Evolutionary conservation across 2,797 vertebrate genomes (phyloP), one percentile per base, ranked within the genome.

Genomic region (Zenarchopterus dispar): DNA sequence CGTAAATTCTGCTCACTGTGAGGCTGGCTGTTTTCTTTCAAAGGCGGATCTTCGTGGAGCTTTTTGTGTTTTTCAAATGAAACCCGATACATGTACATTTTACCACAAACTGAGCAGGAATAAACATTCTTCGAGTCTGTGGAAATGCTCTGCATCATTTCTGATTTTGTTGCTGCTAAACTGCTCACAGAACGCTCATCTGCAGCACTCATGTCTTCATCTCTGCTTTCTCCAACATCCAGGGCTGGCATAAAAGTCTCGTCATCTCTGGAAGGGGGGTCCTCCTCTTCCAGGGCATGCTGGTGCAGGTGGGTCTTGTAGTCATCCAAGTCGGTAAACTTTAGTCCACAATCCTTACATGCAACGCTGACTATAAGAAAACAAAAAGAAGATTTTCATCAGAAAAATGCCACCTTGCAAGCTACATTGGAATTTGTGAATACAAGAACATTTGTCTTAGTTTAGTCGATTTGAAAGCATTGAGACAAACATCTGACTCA

Each of bases 21-120:
- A 2, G 0, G 36, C 9, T 6, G 4, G 9, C 0, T 4, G 13
- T 46, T 47, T 9, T 2, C 8, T 1, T 0, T 0, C 1, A 43
- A 0, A 6, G 2, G 0, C 1, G 4, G 0, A 1, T 15, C 19
- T n/a, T 68, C 45, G 1, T 92, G 89, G 21, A 59, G 8, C 46
- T 15, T 68, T 46, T 57, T 72, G 67, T 93, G 92, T 65, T 93
- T 93, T 51, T 10, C 47, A 57, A 87, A 92, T 1, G 91, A 84
- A 36, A 75, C 53, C 5, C 76, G 33, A 49, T 89, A 92, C 0
- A 43, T 66, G 26, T 93, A 93, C 16, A 61, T 33, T 62, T 93
- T 93, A 5, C 89, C 91, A 56, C 92, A 93, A 31, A 81, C 8
- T 0, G 3, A n/a, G 59, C 92, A 93, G n/a, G n/a, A 1, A 13